Evolutionary conservation across 2,797 vertebrate species (phyloP).

Genomic region (Xiphorhynchus erythropygius): DNA sequence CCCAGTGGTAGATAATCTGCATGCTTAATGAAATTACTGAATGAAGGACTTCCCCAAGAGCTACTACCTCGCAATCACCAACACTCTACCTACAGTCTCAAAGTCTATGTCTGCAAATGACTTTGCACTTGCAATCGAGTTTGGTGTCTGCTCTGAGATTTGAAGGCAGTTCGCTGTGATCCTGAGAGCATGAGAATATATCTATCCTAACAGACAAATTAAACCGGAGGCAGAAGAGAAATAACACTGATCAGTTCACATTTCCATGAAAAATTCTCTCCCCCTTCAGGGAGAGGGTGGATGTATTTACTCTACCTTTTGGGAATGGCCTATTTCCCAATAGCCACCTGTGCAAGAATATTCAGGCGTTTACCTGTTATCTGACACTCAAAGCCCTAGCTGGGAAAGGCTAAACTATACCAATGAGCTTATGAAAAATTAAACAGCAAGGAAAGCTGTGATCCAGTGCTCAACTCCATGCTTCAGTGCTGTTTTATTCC

Average conservation of each 20-base stretch:
- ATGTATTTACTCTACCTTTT: neutral
- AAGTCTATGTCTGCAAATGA: neutral
- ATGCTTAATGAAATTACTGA: neutral
- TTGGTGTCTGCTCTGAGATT: neutral
- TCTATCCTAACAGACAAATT: neutral
- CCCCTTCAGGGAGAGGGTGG: neutral
- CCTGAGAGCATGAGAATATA: neutral
- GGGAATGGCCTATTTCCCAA: neutral
- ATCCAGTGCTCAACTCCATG: neutral
- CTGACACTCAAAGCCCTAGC: neutral
- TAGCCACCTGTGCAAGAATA: neutral
- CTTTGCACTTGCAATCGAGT: neutral
- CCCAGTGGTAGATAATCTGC: neutral
- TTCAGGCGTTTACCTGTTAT: neutral
- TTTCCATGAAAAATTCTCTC: neutral
- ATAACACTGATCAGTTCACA: neutral
- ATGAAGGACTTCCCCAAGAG: neutral
- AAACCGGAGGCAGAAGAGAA: neutral
- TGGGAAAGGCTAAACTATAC: neutral
- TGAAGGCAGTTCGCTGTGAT: neutral
- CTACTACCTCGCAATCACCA: neutral
- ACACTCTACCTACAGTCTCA: neutral
- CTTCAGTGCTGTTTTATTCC: neutral
- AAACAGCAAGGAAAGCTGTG: neutral
- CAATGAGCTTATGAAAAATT: neutral